These are phyloP conservation scores for Agapostemon virescens DNA, from an alignment of 2,888 invertebrate species.

Conservation along the genomic window DNA sequence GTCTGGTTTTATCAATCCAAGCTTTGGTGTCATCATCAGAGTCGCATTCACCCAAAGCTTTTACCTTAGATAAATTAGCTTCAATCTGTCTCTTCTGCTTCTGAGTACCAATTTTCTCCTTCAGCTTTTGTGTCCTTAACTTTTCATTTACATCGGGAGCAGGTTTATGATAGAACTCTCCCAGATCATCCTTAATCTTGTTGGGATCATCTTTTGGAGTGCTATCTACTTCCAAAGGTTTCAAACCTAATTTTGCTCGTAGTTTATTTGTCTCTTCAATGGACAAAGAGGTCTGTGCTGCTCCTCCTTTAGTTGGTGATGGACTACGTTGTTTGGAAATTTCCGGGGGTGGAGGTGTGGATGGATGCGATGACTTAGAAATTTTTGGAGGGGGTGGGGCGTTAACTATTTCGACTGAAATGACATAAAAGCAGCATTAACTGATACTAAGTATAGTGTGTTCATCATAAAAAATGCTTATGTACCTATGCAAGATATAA, in stretches of 20 bases:
- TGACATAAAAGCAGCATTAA: conserved; percentile 40
- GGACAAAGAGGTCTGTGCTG: conserved; percentile 84
- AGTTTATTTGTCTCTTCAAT: conserved; percentile 93
- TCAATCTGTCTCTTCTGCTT: conserved; percentile 91
- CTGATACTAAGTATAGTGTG: conserved; percentile 44
- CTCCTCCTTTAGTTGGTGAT: conserved; percentile 74
- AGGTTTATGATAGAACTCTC: conserved; percentile 94
- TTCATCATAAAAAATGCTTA: conserved; percentile 50
- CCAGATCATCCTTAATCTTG: conserved; percentile 82
- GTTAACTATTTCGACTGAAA: conserved; percentile 77
- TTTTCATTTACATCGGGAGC: conserved; percentile 89
- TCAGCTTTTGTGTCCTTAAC: conserved; percentile 89
- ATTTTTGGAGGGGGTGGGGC: conserved; percentile 80
- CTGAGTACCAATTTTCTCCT: conserved; percentile 88
- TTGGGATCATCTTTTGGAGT: conserved; percentile 72
- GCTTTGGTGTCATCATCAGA: conserved; percentile 87
- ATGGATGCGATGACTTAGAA: conserved; percentile 74
- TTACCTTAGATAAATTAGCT: conserved; percentile 84
- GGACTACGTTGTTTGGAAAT: conserved; percentile 69
- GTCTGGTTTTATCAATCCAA: conserved; percentile 93
- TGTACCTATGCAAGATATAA: conserved; percentile 55
- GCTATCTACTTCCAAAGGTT: conserved; percentile 89
- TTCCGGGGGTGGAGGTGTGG: conserved; percentile 77
- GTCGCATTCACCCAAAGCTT: conserved; percentile 87
- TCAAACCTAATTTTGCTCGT: conserved; percentile 95